phyloP scores from a whole-genome alignment of 2,113 vertebrate genomes.

The Chionis minor region DNA sequence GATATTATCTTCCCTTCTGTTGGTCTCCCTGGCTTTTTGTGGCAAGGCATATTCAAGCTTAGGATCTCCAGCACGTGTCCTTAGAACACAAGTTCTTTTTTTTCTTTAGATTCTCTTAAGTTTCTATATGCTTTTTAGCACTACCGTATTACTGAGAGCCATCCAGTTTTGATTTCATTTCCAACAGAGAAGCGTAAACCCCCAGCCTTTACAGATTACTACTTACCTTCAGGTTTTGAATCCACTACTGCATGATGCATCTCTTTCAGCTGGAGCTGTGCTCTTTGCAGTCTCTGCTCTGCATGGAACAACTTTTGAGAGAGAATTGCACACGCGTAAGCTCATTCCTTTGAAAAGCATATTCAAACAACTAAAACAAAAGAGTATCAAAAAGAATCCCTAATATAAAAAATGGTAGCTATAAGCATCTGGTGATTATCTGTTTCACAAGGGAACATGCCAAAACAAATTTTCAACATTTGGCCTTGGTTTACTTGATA shows the following conservation, averaged over 20 bases:
- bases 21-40: background rate
- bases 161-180: background rate
- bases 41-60: background rate
- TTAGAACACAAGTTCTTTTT: background rate
- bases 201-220: background rate
- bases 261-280: slow-evolving; percentile 89
- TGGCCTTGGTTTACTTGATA: background rate
- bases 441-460: background rate
- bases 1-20: background rate
- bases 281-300: slow-evolving; percentile 90
- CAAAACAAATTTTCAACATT: background rate
- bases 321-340: slow-evolving; percentile 1
- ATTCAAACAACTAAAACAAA: background rate
- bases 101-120: background rate
- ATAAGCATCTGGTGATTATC: background rate
- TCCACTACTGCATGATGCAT: slow-evolving; percentile 88
- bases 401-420: background rate
- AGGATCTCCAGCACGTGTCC: background rate
- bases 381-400: background rate
- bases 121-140: background rate
- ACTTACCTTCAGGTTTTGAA: slow-evolving; percentile 96
- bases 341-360: slow-evolving; percentile 2
- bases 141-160: background rate
- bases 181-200: background rate
- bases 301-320: slow-evolving; percentile 87